phyloP scores from a whole-genome alignment of 2,113 vertebrate genomes.

The Phalacrocorax pelagicus region DNA sequence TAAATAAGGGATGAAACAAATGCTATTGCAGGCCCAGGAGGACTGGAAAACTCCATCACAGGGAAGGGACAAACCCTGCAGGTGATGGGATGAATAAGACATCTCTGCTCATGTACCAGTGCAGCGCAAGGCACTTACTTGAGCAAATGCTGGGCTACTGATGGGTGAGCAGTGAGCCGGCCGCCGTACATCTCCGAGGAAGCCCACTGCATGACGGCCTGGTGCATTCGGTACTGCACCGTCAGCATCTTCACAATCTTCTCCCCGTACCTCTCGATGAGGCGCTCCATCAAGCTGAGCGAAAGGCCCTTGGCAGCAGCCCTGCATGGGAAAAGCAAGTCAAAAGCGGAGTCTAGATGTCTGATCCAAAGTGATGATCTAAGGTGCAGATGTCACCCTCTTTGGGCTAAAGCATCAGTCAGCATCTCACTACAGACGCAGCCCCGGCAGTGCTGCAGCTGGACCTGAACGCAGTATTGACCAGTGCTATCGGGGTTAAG shows the following conservation, averaged over 20 bases:
- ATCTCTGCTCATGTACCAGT: fast-evolving
- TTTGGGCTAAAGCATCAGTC: fast-evolving
- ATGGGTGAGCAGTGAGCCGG: constrained; percentile 83
- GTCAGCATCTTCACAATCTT: constrained; percentile 82
- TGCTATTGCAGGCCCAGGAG: fast-evolving
- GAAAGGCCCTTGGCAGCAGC: constrained; percentile 86
- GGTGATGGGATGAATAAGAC: no score
- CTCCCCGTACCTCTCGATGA: constrained; percentile 72
- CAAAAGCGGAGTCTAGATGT: background rate
- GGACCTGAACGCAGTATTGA: fast-evolving
- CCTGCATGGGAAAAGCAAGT: constrained; percentile 46
- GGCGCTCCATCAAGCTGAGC: constrained; percentile 92
- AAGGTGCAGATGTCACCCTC: fast-evolving
- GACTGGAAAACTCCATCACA: fast-evolving
- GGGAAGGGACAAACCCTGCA: background rate
- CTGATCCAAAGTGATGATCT: fast-evolving
- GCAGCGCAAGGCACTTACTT: constrained; percentile 72
- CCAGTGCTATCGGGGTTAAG: fast-evolving
- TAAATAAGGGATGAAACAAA: background rate
- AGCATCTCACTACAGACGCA: fast-evolving
- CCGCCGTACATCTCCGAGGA: constrained; percentile 88
- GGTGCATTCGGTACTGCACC: constrained; percentile 95
- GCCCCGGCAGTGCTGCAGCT: background rate
- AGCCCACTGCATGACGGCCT: constrained; percentile 89
- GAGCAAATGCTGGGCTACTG: constrained; percentile 85